Evolutionary conservation across 35 echinoderm and acorn worm genomes (phyloP), one percentile per base, ranked within the genome.

Genomic region (Hemicentrotus pulcherrimus): DNA sequence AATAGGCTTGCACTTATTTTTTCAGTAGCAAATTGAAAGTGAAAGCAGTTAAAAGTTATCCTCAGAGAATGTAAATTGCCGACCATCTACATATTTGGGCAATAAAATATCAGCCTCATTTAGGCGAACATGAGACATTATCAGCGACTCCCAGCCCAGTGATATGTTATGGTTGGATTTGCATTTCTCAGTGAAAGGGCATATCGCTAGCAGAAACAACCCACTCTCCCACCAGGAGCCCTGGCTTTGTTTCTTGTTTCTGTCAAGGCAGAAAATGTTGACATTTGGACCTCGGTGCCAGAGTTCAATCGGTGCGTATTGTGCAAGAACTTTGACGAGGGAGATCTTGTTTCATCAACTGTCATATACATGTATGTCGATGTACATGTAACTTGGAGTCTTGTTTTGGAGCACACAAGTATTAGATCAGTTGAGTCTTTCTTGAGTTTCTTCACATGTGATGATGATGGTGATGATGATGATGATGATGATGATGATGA

Each of bases 181-280:
- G 65, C 65, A 78, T 78, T 78, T 78, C 24, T 22, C 2, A 78
- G 65, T 78, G 65, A 22, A 28, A 78, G 65, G 65, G 65, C 65
- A 78, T 78, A 78, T 78, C 65, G 65, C 65, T 78, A 78, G 65
- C 65, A 78, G 65, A 78, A 78, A 78, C 65, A 78, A 78, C 65
- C 65, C 65, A 78, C 65, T 78, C 65, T 78, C 65, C 65, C 65
- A 18, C 65, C 24, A 78, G 22, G 65, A 28, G 7, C 22, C 65
- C 65, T 78, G 65, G 65, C 65, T 78, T 78, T 78, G 65, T 78
- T 78, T 78, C 65, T 78, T 22, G 4, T 78, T 78, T 22, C 65
- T 78, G 65, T n/a, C 24, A 78, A 28, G 65, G 65, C 28, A 78
- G 65, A 78, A 59, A 78, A 78, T 78, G 65, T 78, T 78, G 65